Percentiles rank a stretch among this genome's conserved stretches.
Conservation (phyloP, 2,113 vertebrate genomes). For the Mugil cephalus region DNA sequence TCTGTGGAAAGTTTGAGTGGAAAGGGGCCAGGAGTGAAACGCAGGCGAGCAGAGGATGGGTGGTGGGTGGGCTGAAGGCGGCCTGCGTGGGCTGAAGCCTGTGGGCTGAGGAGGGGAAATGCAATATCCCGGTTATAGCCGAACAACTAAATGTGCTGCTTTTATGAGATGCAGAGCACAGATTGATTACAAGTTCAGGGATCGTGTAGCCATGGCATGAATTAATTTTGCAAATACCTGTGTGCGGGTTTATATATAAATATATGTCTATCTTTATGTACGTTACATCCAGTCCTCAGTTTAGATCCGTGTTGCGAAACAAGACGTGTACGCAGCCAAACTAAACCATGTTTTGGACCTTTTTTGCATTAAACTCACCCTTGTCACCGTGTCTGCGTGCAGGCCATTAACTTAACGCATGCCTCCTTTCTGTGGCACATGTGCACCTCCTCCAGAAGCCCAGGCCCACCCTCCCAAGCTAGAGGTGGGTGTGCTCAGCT, state of each 20-base stretch:
- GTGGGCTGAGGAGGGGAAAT: constrained; percentile 69
- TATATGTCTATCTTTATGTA: background rate
- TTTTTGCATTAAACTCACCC: constrained; percentile 28
- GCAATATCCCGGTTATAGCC: constrained; percentile 57
- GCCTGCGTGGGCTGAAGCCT: constrained; percentile 63
- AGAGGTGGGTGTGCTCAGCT: constrained; percentile 47
- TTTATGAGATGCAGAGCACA: constrained; percentile 40
- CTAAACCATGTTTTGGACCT: background rate
- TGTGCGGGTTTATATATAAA: background rate
- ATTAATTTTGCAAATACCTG: constrained; percentile 19
- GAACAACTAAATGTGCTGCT: constrained; percentile 49
- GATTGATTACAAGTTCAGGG: constrained; percentile 6
- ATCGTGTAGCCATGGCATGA: constrained; percentile 37
- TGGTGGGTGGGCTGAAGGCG: constrained; percentile 70
- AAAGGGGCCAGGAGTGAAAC: constrained; percentile 54
- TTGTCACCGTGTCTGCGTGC: constrained; percentile 30
- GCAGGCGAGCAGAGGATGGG: constrained; percentile 57
- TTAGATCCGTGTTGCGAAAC: constrained; percentile 18
- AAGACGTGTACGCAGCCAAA: constrained; percentile 1
- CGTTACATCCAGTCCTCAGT: constrained; percentile 17
- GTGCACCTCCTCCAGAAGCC: constrained; percentile 53
- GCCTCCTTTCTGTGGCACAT: constrained; percentile 68
- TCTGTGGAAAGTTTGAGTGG: constrained; percentile 72
- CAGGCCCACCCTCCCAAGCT: constrained; percentile 56
- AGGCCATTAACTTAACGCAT: constrained; percentile 63